Conservation (phyloP, 1,140 invertebrate species). For the Chrysomallon squamiferum region DNA sequence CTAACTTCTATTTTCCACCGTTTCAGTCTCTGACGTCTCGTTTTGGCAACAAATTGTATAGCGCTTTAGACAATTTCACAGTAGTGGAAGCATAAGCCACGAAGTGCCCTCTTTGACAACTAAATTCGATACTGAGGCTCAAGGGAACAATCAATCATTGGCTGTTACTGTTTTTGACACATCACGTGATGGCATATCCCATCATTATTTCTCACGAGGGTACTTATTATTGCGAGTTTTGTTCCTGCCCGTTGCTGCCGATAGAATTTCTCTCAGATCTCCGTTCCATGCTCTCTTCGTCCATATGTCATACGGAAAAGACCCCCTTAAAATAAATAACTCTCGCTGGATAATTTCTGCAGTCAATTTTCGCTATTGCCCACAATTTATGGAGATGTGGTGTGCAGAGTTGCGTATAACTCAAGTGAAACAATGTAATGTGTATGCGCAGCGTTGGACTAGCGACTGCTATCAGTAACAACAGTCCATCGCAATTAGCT, state of each 20-base stretch:
- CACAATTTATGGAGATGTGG: slow-evolving; percentile 5
- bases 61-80: slow-evolving; percentile 9
- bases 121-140: slow-evolving; percentile 30
- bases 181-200: slow-evolving; percentile 33
- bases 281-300: slow-evolving; percentile 2
- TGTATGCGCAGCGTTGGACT: neutral
- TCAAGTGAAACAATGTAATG: neutral
- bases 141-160: slow-evolving; percentile 29
- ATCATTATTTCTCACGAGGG: slow-evolving; percentile 34
- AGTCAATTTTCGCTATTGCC: slow-evolving; percentile 6
- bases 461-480: slow-evolving; percentile 1
- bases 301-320: slow-evolving; percentile 9
- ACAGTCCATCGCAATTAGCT: slow-evolving; percentile 10
- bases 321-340: slow-evolving; percentile 9
- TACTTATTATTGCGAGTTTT: slow-evolving; percentile 36
- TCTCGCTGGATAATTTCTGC: slow-evolving; percentile 8
- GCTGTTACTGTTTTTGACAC: slow-evolving; percentile 20
- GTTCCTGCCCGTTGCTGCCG: slow-evolving; percentile 16
- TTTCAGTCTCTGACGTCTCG: neutral
- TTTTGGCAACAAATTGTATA: slow-evolving; percentile 10
- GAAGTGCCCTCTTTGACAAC: slow-evolving; percentile 19
- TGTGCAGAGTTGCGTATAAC: slow-evolving; percentile 7
- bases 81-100: slow-evolving; percentile 11
- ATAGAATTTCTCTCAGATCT: slow-evolving; percentile 2
- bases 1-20: neutral